Evolutionary conservation across 1,140 invertebrate genomes (phyloP), one percentile per base, ranked within the genome.

Genomic region (Ostrea denselamellosa): DNA sequence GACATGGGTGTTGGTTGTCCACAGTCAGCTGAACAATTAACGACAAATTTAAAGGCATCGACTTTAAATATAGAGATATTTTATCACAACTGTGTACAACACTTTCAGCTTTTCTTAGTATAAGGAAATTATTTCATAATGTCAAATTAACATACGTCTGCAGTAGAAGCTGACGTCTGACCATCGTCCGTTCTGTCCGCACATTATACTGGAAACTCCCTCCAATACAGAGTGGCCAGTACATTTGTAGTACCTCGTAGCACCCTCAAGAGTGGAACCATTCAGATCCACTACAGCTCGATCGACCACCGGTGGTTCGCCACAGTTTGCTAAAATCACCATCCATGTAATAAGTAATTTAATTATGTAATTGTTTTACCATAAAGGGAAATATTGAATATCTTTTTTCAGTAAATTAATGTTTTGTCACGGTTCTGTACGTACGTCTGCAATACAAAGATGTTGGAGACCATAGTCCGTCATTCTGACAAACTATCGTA

Each of bases 181-280:
- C 82, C 82, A 83, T 17, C 82, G 82, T 53, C 82, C 82, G 52
- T 83, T 44, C 5, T 83, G 17, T 19, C 44, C 82, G n/a, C 82
- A 83, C 3, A 44, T 83, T 19, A 83, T 52, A 51, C 44, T 83
- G 53, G 7, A 8, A 22, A 53, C 82, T 51, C 82, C 82, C 53
- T 83, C 82, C 83, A 56, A 17, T 9, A 85, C 83, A 58, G 28
- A 58, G 28, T 14, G 28, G 58, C 54, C 52, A 8, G 28, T 85
- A 58, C 54, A 56, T n/a, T 22, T n/a, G n/a, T 54, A 83, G 8
- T 53, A 53, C 10, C 82, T 83, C 8, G 19, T 83, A 4, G 52
- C 34, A 25, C 44, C 22, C 28, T 83, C 44, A 22, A 83, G 44
- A 2, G 52, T 53, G 10, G 82, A 52, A 0, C 52, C 52, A 10